phyloP scores from a whole-genome alignment of 2,888 invertebrate species.

The Sturmia bella region DNA sequence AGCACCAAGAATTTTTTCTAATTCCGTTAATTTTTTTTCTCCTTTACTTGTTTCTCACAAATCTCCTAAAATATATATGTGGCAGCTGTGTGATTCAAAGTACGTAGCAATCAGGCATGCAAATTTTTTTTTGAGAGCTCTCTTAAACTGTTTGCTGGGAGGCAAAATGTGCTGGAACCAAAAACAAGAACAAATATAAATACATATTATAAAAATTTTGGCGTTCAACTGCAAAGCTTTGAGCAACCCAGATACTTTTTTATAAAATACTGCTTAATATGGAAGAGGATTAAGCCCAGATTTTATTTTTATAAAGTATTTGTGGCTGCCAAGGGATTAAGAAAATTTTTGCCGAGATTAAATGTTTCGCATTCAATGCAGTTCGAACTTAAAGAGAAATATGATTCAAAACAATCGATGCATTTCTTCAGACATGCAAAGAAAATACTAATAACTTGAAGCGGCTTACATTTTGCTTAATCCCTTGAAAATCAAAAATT shows the following conservation, averaged over 20 bases:
- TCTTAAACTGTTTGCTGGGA: neutral
- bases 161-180: neutral
- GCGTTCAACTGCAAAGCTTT: neutral
- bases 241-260: neutral
- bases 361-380: neutral
- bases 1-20: too few species aligned
- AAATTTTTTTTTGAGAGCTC: neutral
- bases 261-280: constrained; percentile 77
- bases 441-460: too few species aligned
- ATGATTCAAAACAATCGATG: too few species aligned
- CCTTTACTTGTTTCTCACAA: too few species aligned
- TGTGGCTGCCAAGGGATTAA: constrained; percentile 74
- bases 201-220: neutral
- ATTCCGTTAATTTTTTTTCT: too few species aligned
- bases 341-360: constrained; percentile 77
- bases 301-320: constrained; percentile 62
- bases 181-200: neutral
- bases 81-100: too few species aligned
- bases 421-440: too few species aligned
- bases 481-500: too few species aligned
- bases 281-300: constrained; percentile 77
- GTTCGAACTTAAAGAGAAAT: neutral
- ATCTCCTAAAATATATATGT: too few species aligned
- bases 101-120: too few species aligned
- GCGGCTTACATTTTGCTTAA: too few species aligned